A percentile compares a stretch with the other conserved stretches of the same genome.
Conservation (phyloP, 1,140 invertebrate genomes). For the Leptopilina clavipes region DNA sequence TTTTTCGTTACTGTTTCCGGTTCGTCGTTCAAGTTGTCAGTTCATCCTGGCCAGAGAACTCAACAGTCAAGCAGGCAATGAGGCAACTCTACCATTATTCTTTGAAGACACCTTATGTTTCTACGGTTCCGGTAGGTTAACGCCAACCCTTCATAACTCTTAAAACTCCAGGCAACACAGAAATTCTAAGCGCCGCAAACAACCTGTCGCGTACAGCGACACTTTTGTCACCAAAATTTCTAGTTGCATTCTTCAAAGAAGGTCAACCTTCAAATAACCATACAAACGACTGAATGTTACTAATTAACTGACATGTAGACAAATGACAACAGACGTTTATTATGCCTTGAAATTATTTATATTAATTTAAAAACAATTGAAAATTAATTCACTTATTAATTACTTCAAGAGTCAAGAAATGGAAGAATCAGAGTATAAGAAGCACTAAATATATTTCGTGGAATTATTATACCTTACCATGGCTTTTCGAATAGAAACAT, state of each 20-base stretch:
- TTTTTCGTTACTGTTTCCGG: conserved; percentile 67
- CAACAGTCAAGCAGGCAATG: conserved; percentile 50
- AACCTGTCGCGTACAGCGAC: conserved; percentile 63
- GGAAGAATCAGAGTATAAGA: too few relatives aligned
- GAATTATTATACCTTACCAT: not conserved
- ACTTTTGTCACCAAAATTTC: not conserved
- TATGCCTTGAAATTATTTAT: too few relatives aligned
- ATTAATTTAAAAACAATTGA: too few relatives aligned
- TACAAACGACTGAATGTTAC: not conserved
- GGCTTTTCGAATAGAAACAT: not conserved
- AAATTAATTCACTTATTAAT: too few relatives aligned
- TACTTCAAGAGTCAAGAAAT: too few relatives aligned
- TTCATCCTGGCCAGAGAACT: conserved; percentile 54
- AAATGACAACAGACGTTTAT: too few relatives aligned
- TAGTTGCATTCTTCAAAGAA: conserved; percentile 55
- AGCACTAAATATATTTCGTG: not conserved
- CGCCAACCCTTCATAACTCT: conserved; percentile 54
- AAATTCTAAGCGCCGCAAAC: conserved; percentile 67
- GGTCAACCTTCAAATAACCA: conserved; percentile 35
- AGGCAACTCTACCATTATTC: conserved; percentile 70
- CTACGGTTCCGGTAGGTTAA: conserved; percentile 59
- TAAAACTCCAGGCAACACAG: conserved; percentile 59
- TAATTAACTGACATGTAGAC: too few relatives aligned
- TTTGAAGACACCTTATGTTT: conserved; percentile 66
- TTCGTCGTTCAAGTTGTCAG: conserved; percentile 61